phyloP scores from a whole-genome alignment of 2,888 invertebrate genomes.

The Pelosia muscerda region DNA sequence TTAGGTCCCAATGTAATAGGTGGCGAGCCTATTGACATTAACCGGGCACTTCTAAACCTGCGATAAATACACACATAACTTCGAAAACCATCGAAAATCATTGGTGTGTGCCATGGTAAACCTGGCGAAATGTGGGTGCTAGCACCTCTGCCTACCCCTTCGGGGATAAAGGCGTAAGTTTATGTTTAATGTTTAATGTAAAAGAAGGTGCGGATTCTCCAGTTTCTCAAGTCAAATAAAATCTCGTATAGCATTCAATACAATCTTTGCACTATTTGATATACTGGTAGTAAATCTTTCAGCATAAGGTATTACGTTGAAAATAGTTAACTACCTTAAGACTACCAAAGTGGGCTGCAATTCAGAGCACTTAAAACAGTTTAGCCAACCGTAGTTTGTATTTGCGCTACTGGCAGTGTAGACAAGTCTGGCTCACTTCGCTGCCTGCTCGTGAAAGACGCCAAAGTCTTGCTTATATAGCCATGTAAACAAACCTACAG shows the following conservation, averaged over 20 bases:
- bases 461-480: constrained; percentile 29
- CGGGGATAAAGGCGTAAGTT: too few relatives aligned
- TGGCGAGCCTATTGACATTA: too few relatives aligned
- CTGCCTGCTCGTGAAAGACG: constrained; percentile 27
- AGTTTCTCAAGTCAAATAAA: too few relatives aligned
- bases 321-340: neutral
- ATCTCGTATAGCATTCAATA: neutral
- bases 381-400: constrained; percentile 21
- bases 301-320: neutral
- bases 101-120: too few relatives aligned
- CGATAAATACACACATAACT: too few relatives aligned
- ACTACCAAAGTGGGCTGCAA: neutral
- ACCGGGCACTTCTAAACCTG: too few relatives aligned
- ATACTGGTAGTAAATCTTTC: neutral
- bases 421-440: constrained; percentile 35
- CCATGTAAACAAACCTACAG: constrained; percentile 42
- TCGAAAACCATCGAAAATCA: too few relatives aligned
- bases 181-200: too few relatives aligned
- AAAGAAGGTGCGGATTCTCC: too few relatives aligned
- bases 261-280: neutral
- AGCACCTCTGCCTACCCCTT: too few relatives aligned
- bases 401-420: constrained; percentile 45
- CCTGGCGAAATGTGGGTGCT: too few relatives aligned
- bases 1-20: too few relatives aligned
- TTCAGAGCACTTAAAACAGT: neutral